Evolutionary conservation across 2,888 invertebrate genomes (phyloP).

Genomic region (Deilephila porcellus): DNA sequence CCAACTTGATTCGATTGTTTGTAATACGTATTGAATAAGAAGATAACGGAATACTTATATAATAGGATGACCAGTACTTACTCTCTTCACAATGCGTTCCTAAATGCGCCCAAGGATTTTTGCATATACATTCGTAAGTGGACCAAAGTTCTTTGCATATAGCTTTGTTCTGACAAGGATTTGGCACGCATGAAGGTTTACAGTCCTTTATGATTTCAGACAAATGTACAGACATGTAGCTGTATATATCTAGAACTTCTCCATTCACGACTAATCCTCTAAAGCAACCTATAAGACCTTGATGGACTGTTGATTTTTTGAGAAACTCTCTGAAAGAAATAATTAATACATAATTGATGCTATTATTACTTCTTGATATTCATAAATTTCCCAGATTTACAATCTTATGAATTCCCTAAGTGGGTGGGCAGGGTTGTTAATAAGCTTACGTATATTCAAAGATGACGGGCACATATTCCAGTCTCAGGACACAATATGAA

Average conservation of each 20-base stretch:
- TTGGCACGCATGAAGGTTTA: slow-evolving; percentile 96
- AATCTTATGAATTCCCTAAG: no score
- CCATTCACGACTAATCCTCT: slow-evolving; percentile 96
- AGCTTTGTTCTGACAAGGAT: slow-evolving; percentile 96
- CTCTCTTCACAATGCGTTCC: slow-evolving; percentile 96
- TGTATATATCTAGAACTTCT: slow-evolving; percentile 95
- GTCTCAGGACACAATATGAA: no score
- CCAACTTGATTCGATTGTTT: no score
- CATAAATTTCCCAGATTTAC: background rate
- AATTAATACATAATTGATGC: background rate
- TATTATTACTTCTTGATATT: background rate
- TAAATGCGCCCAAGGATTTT: slow-evolving; percentile 96
- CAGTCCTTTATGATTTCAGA: slow-evolving; percentile 97
- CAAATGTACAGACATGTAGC: slow-evolving; percentile 95
- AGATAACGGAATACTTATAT: background rate
- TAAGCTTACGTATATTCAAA: no score
- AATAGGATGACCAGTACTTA: slow-evolving; percentile 74
- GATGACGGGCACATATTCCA: no score
- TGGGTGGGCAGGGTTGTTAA: no score
- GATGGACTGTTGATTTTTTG: slow-evolving; percentile 92
- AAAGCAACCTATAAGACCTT: slow-evolving; percentile 97
- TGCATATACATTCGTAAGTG: slow-evolving; percentile 95
- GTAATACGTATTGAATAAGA: no score
- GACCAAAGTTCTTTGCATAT: slow-evolving; percentile 96
- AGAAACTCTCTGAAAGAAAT: slow-evolving; percentile 87